A percentile compares a stretch with the other conserved stretches of the same genome.
Evolutionary conservation across 2,888 invertebrate genomes (phyloP).

Genomic region (Trachelus troglodyta): DNA sequence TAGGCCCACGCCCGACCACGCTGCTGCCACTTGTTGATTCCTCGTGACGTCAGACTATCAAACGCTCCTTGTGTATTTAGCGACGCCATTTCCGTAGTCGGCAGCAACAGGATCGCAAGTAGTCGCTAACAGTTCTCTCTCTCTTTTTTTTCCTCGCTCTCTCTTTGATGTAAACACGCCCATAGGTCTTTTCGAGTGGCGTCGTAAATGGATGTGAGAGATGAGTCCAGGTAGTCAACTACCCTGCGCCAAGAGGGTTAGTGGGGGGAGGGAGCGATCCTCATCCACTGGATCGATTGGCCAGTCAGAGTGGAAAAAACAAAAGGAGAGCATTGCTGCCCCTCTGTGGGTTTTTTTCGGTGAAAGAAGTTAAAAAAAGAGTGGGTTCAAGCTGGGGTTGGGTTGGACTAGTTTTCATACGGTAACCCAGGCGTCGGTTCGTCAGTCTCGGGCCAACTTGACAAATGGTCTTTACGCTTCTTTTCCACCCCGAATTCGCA

Average conservation of each 20-base stretch:
- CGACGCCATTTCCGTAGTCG: conserved; percentile 8
- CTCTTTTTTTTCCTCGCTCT: background rate
- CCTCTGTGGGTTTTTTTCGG: background rate
- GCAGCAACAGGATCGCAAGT: background rate
- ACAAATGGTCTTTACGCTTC: conserved; percentile 11
- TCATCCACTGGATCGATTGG: background rate
- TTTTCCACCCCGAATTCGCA: conserved; percentile 29
- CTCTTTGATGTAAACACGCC: background rate
- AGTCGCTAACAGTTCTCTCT: background rate
- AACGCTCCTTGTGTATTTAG: conserved; percentile 13
- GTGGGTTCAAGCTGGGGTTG: background rate
- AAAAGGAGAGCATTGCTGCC: background rate
- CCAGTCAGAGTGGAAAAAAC: background rate
- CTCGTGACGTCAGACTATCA: conserved; percentile 9
- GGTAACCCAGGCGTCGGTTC: background rate
- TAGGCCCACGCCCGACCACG: conserved; percentile 33
- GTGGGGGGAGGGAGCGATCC: too few species aligned
- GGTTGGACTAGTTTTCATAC: background rate
- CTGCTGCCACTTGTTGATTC: conserved; percentile 42
- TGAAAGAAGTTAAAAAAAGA: background rate
- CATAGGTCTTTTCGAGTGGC: background rate
- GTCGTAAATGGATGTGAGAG: background rate
- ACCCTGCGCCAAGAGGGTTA: too few species aligned
- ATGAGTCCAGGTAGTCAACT: too few species aligned
- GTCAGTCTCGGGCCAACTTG: background rate